phyloP scores from a whole-genome alignment of 1,140 invertebrate species.

The Coelopa frigida region DNA sequence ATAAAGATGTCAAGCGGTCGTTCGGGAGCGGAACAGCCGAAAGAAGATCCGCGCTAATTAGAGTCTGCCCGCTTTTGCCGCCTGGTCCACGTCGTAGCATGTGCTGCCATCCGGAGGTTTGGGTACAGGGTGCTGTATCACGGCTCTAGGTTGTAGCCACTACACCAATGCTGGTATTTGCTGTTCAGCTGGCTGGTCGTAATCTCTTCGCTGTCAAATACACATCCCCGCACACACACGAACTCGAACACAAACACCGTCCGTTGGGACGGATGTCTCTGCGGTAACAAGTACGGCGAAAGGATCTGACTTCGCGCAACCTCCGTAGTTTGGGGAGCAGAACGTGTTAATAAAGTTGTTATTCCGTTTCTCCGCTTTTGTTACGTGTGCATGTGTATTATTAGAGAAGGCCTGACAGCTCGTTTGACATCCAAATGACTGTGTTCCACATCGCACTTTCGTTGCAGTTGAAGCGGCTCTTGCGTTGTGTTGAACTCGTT shows the following conservation, averaged over 20 bases:
- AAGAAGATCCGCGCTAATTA: slow-evolving; percentile 8
- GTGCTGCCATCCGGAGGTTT: background rate
- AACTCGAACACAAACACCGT: background rate
- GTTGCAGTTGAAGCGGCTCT: background rate
- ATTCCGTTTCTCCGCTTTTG: slow-evolving; percentile 11
- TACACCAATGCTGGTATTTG: no score
- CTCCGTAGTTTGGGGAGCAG: slow-evolving; percentile 4
- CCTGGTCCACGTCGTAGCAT: background rate
- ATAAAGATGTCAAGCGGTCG: background rate
- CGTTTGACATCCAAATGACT: slow-evolving; percentile 19
- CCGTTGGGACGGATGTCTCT: background rate
- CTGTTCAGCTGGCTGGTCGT: no score
- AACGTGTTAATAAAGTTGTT: slow-evolving; percentile 18
- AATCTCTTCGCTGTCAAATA: no score
- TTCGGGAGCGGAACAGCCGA: slow-evolving; percentile 1
- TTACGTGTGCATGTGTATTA: slow-evolving; percentile 14
- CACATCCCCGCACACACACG: background rate
- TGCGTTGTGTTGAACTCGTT: slow-evolving; percentile 8
- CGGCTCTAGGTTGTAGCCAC: slow-evolving; percentile 2
- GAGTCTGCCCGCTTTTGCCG: slow-evolving; percentile 2
- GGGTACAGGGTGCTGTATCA: background rate
- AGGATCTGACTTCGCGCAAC: background rate
- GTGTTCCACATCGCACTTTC: slow-evolving; percentile 8
- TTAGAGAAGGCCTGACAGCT: slow-evolving; percentile 19
- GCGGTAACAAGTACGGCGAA: background rate